A percentile compares a stretch with the other conserved stretches of the same genome.
Evolutionary conservation across 2,888 invertebrate genomes (phyloP).

Genomic region (Blastobasis lacticolella): DNA sequence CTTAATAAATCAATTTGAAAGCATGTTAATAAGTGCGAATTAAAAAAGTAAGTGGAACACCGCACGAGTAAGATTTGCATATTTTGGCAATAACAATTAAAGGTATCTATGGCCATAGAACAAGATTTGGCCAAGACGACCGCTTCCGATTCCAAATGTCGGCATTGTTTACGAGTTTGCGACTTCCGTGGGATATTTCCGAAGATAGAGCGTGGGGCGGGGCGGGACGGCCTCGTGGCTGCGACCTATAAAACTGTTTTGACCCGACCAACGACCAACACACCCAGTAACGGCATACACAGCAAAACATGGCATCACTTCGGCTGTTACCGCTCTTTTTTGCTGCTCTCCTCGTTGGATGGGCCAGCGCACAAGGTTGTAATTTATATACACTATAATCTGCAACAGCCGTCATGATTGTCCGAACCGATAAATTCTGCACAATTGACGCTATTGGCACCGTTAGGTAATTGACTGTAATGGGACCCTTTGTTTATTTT

Average conservation of each 20-base stretch:
- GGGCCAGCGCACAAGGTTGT: slow-evolving; percentile 46
- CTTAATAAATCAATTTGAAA: too few relatives aligned
- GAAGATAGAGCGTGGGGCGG: slow-evolving; percentile 30
- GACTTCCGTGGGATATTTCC: slow-evolving; percentile 49
- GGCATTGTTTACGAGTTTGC: slow-evolving; percentile 26
- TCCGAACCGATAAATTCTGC: slow-evolving; percentile 24
- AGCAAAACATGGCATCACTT: slow-evolving; percentile 37
- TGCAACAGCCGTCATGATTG: slow-evolving; percentile 24
- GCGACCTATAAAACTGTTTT: slow-evolving; percentile 57
- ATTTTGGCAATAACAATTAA: too few relatives aligned
- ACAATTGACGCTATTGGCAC: slow-evolving; percentile 22
- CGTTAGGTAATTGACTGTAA: slow-evolving; percentile 32
- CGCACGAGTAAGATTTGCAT: too few relatives aligned
- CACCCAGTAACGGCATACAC: slow-evolving; percentile 35
- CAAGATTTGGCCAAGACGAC: slow-evolving; percentile 8
- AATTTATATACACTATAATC: slow-evolving; percentile 37
- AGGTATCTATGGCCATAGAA: not conserved
- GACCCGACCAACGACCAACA: slow-evolving; percentile 36
- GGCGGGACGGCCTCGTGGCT: slow-evolving; percentile 52
- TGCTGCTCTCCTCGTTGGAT: slow-evolving; percentile 27
- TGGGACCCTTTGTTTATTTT: slow-evolving; percentile 22
- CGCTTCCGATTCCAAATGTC: slow-evolving; percentile 15
- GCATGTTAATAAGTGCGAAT: too few relatives aligned
- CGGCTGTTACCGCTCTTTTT: slow-evolving; percentile 30
- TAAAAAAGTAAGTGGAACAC: too few relatives aligned